These are phyloP conservation scores for Pterocles gutturalis DNA, from an alignment of 2,113 vertebrate species.

Conservation along the genomic window DNA sequence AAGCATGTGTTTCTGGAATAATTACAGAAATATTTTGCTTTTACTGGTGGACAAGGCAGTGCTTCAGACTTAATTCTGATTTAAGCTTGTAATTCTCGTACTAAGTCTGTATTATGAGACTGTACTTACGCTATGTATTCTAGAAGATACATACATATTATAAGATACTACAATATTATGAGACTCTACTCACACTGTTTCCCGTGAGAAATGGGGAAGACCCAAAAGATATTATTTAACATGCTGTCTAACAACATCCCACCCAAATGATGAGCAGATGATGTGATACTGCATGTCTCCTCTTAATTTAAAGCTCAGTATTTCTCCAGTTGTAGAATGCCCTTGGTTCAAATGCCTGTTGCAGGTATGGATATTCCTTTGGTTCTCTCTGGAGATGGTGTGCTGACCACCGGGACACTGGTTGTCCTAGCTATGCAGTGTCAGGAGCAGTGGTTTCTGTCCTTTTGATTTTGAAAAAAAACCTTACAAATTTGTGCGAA, in stretches of 20 bases:
- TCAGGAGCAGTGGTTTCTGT: not conserved
- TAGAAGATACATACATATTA: not conserved
- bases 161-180: not conserved
- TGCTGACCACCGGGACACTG: not conserved
- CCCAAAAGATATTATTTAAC: not conserved
- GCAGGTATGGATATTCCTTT: fast-evolving
- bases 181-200: not conserved
- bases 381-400: not conserved
- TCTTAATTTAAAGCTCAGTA: not conserved
- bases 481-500: not conserved
- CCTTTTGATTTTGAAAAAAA: not conserved
- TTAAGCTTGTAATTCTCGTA: not conserved
- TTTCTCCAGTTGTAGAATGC: not conserved
- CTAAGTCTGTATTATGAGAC: not conserved
- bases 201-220: not conserved
- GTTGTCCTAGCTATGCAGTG: too few relatives aligned
- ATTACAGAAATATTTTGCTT: not conserved
- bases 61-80: not conserved
- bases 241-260: not conserved
- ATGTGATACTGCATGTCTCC: not conserved
- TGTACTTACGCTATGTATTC: fast-evolving
- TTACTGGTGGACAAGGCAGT: not conserved
- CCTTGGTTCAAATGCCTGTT: not conserved
- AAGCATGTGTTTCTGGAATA: not conserved
- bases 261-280: not conserved